phyloP scores from a whole-genome alignment of 1,140 invertebrate species.

The Panagrolaimus sp. region DNA sequence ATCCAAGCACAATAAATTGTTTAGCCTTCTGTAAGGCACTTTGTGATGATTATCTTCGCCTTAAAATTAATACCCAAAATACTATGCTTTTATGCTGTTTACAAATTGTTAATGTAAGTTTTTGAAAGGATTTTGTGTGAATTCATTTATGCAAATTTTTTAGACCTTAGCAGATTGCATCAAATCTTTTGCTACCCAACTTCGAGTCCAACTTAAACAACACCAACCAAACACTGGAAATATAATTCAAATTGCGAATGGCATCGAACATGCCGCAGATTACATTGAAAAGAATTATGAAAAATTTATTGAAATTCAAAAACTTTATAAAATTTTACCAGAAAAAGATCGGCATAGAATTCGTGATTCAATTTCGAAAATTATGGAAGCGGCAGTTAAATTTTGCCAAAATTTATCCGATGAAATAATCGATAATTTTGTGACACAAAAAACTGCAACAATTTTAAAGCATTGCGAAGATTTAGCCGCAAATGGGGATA shows the following conservation, averaged over 20 bases:
- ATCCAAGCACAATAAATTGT: constrained; percentile 39
- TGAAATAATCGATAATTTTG: not conserved
- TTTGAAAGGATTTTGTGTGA: not conserved
- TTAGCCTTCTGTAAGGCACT: constrained; percentile 41
- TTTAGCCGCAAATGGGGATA: constrained; percentile 23
- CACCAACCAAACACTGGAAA: not conserved
- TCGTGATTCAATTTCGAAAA: not conserved
- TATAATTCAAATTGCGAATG: constrained; percentile 40
- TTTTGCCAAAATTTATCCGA: not conserved
- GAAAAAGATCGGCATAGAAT: constrained; percentile 23
- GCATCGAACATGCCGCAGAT: constrained; percentile 35
- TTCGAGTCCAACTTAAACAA: not conserved
- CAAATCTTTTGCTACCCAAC: constrained; percentile 25
- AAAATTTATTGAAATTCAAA: constrained; percentile 29
- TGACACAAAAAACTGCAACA: not conserved
- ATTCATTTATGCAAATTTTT: not conserved
- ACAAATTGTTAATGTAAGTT: constrained; percentile 21
- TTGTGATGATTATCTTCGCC: constrained; percentile 34
- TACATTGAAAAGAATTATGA: constrained; percentile 35
- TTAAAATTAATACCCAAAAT: constrained; percentile 23
- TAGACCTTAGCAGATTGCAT: constrained; percentile 32
- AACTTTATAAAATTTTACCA: constrained; percentile 13
- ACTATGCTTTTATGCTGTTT: constrained; percentile 30
- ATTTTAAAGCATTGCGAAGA: constrained; percentile 25
- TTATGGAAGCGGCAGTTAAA: constrained; percentile 1